phyloP scores from a whole-genome alignment of 2,797 vertebrate genomes.

The Podarcis siculus region DNA sequence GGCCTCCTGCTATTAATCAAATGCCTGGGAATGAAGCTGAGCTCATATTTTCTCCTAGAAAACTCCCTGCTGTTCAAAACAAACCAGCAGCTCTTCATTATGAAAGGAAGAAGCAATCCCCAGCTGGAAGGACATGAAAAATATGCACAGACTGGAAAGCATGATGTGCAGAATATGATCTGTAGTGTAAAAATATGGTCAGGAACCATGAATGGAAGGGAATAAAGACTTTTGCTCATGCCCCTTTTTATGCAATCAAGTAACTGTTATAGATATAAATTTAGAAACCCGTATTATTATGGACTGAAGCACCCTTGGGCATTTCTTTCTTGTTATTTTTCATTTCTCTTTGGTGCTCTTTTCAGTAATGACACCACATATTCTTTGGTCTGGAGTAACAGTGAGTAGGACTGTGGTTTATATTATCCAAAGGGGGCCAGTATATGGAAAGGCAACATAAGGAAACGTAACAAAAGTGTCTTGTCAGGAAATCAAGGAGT shows the following conservation, averaged over 20 bases:
- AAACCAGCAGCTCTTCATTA: background rate
- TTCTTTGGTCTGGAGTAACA: background rate
- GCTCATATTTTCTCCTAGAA: background rate
- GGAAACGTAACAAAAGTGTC: background rate
- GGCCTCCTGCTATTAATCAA: background rate
- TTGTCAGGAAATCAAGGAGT: background rate
- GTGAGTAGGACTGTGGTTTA: background rate
- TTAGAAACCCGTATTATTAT: background rate
- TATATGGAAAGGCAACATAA: no score
- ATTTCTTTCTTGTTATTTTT: background rate
- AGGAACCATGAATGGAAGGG: background rate
- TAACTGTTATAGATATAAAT: background rate
- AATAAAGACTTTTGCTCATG: background rate
- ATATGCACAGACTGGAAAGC: background rate
- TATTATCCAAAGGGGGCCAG: background rate
- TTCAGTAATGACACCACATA: background rate
- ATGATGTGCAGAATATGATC: background rate
- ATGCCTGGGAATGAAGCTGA: background rate
- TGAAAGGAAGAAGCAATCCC: no score
- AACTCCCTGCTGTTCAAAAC: background rate
- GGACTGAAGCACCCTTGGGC: background rate
- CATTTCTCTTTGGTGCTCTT: background rate
- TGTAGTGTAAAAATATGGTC: background rate
- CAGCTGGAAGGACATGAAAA: background rate
- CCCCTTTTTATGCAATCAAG: background rate